A percentile compares a stretch with the other conserved stretches of the same genome.
Evolutionary conservation across 2,113 vertebrate species (phyloP).

Genomic region (Alethe diademata): DNA sequence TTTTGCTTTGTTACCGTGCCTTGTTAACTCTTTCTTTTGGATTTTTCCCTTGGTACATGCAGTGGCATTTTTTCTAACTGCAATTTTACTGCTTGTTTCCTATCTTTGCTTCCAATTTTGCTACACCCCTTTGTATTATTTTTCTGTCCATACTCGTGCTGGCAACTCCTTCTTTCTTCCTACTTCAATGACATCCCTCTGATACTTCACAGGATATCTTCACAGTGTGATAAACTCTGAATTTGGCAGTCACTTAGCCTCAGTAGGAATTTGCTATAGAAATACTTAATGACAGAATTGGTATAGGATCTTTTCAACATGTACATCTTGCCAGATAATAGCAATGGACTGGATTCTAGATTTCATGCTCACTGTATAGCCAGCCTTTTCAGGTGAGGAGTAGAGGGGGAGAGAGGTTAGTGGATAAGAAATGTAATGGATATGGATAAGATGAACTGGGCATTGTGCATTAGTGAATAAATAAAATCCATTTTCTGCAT

Average conservation of each 20-base stretch:
- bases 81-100: not conserved
- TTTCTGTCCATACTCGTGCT: not conserved
- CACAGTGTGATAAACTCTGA: not conserved
- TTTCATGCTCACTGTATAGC: not conserved
- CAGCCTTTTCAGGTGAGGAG: not conserved
- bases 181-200: not conserved
- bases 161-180: not conserved
- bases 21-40: constrained; percentile 8
- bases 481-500: not conserved
- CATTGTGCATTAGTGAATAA: not conserved
- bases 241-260: not conserved
- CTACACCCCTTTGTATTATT: not conserved
- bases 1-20: not conserved
- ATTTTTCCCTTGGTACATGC: not conserved
- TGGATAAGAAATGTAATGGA: not conserved
- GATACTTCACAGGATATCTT: not conserved
- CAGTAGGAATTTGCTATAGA: not conserved
- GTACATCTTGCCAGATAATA: not conserved
- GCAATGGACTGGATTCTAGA: not conserved
- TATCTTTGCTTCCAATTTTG: not conserved
- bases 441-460: not conserved
- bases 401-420: not conserved
- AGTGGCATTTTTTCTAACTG: not conserved
- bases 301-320: not conserved
- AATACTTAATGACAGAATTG: not conserved